A percentile compares a stretch with the other conserved stretches of the same genome.
Conservation (phyloP, 2,113 vertebrate genomes). For the Cyanistes caeruleus region DNA sequence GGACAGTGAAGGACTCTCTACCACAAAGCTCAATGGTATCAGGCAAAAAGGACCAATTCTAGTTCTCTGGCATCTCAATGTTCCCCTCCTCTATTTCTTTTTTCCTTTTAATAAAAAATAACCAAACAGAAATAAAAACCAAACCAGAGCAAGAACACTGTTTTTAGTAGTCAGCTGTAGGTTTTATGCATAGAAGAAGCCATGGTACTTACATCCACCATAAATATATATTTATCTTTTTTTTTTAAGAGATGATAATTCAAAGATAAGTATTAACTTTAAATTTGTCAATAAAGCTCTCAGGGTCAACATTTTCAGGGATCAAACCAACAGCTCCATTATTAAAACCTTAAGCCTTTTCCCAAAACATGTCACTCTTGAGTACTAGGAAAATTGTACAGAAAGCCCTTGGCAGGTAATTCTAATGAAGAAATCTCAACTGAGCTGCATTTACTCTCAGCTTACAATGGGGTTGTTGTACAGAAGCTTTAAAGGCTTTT, state of each 20-base stretch:
- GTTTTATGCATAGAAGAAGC: neutral
- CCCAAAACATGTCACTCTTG: neutral
- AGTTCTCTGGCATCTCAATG: neutral
- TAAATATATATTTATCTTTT: neutral
- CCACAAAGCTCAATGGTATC: neutral
- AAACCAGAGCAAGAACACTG: neutral
- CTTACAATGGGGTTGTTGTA: conserved; percentile 25
- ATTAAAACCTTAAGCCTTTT: conserved; percentile 57
- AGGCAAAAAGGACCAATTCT: neutral
- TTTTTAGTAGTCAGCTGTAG: neutral
- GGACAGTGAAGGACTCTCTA: neutral
- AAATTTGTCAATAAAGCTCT: conserved; percentile 39
- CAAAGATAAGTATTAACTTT: conserved; percentile 36
- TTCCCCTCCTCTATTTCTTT: neutral
- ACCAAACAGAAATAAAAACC: neutral
- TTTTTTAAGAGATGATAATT: conserved; percentile 29
- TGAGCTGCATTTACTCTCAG: neutral
- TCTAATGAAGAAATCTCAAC: conserved; percentile 32
- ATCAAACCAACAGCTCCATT: conserved; percentile 58
- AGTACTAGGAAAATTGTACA: neutral
- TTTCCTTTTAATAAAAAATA: neutral
- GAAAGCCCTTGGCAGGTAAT: conserved; percentile 18
- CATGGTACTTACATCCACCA: neutral
- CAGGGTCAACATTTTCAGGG: conserved; percentile 8
- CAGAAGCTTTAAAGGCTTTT: conserved; percentile 49